These are phyloP conservation scores for Timandra comae DNA, from an alignment of 2,888 invertebrate genomes.

Conservation along the genomic window DNA sequence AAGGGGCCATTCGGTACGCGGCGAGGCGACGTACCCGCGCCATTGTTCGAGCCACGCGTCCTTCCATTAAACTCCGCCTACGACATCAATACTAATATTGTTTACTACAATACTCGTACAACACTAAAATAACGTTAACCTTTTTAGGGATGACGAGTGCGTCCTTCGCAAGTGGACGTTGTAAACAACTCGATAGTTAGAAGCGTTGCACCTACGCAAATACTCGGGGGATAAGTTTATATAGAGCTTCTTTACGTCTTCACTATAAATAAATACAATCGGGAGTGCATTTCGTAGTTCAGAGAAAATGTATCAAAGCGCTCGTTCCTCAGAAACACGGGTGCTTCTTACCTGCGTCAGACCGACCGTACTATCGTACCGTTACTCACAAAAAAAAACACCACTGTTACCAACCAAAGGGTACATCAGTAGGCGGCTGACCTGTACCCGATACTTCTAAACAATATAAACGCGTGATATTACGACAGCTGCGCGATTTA, in stretches of 20 bases:
- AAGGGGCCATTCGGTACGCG: conserved; percentile 33
- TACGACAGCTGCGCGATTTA: conserved; percentile 43
- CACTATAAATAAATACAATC: not conserved
- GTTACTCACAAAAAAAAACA: conserved; percentile 43
- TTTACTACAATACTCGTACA: conserved; percentile 8
- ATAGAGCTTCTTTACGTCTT: conserved; percentile 1
- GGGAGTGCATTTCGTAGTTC: conserved; percentile 18
- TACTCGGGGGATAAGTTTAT: conserved; percentile 8
- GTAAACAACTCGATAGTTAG: conserved; percentile 5
- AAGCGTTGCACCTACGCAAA: conserved; percentile 15
- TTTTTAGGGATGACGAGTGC: conserved; percentile 9
- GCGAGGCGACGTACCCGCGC: conserved; percentile 14
- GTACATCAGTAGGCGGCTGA: conserved; percentile 37
- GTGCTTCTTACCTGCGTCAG: conserved; percentile 49
- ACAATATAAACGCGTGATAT: conserved; percentile 40
- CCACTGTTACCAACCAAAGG: conserved; percentile 43
- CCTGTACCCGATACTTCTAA: conserved; percentile 32
- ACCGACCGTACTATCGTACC: conserved; percentile 37
- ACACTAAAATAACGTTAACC: conserved; percentile 2
- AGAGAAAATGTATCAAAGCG: conserved; percentile 39
- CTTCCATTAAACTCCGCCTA: conserved; percentile 23
- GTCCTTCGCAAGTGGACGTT: conserved; percentile 11
- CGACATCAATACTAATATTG: conserved; percentile 13
- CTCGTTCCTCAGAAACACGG: conserved; percentile 29
- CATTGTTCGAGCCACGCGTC: conserved; percentile 43